Evolutionary conservation across 2,113 vertebrate genomes (phyloP).

Genomic region (Dromaius novaehollandiae): DNA sequence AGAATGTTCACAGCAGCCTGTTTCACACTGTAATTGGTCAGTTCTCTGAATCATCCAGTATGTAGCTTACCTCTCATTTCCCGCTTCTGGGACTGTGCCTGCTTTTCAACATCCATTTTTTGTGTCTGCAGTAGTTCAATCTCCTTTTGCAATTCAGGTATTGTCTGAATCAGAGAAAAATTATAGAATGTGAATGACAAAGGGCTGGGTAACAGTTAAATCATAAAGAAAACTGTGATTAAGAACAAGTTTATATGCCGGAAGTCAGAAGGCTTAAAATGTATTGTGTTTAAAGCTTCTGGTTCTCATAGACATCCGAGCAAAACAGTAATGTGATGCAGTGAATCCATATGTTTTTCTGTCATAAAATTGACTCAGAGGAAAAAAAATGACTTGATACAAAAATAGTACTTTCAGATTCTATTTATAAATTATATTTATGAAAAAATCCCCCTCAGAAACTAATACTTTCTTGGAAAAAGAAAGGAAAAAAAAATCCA

Average conservation of each 20-base stretch:
- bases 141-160: constrained; percentile 90
- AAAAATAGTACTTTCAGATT: not conserved
- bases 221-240: not conserved
- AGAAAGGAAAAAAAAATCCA: not conserved
- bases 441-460: not conserved
- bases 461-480: not conserved
- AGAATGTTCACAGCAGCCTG: not conserved
- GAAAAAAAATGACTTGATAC: not conserved
- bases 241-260: not conserved
- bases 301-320: not conserved
- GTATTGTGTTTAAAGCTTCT: not conserved
- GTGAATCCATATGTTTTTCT: not conserved
- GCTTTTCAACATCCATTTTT: constrained; percentile 83
- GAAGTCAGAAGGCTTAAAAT: not conserved
- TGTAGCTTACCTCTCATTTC: constrained; percentile 85
- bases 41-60: not conserved
- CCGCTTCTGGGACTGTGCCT: constrained; percentile 83
- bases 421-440: not conserved
- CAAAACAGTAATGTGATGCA: not conserved
- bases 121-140: constrained; percentile 87
- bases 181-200: not conserved
- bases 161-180: constrained; percentile 71
- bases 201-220: not conserved
- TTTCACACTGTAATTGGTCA: accelerated
- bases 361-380: not conserved